Base-by-base conservation (phyloP, 2,888 invertebrate genomes). In the Mamestra brassicae region DNA sequence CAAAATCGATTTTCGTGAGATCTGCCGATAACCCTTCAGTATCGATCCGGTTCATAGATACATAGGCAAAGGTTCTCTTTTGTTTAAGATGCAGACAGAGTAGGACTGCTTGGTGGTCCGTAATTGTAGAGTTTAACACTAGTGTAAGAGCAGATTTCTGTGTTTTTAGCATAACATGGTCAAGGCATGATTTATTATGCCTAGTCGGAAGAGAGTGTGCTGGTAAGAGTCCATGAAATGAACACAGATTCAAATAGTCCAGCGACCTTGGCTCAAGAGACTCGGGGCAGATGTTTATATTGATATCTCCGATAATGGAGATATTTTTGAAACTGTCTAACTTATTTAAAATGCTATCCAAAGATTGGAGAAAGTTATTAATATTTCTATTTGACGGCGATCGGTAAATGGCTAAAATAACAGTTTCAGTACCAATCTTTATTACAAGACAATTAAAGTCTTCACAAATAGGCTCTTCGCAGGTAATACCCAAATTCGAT, bases 261-360 rank as follows among this genome's bases (percentile, higher is more conserved):
- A 17, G 42, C 7, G 61, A 61, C 61, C 61, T 61, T 17, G 61
- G 4, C n/a, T 61, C 42, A 42, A 8, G 61, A 61, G 61, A 61
- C 8, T 61, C 61, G 10, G 61, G 42, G 61, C 61, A 61, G 42
- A 61, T 61, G 42, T 61, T 61, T 17, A 61, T 61, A 42, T 61
- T 61, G 61, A 61, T 61, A 17, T 61, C 61, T 38, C 61, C 61
- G 42, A 61, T n/a, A 61, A 61, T 61, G n/a, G 61, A 61, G 61
- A 61, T 61, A 42, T 61, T 61, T 61, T 61, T 61, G 61, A 61
- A 61, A 11, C 42, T 42, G 42, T n/a, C 38, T 45, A 61, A 61
- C 8, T 61, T 61, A 45, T 42, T 42, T 61, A 42, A 61, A 45
- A 61, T 61, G 17, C 45, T 42, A 61, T 61, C 42, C 17, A 61